Base-by-base conservation (phyloP, 1,140 invertebrate genomes). In the Maconellicoccus hirsutus region DNA sequence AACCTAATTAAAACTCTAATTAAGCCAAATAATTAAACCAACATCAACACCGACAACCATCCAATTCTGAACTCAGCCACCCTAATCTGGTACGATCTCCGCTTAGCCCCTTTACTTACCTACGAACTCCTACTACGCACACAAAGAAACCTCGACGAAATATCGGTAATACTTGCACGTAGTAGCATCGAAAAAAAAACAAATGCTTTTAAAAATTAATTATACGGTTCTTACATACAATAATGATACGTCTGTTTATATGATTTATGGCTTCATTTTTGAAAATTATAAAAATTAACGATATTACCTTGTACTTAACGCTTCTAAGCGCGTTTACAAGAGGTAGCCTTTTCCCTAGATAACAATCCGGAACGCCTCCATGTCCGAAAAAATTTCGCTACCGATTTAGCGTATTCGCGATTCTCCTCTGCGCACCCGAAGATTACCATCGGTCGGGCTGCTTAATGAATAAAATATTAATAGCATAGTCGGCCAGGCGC, bases 221-320 rank as follows among this genome's bases (percentile, higher is more conserved):
- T 52, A 52, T 52, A 52, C 42, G 42, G 6, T 52, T 52, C 42
- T 52, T 52, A 52, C 42, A 52, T 52, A 3, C 42, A 52, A 14
- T 52, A 52, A 52, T 52, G 42, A 52, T 52, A 52, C 42, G 42
- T 52, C n/a, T 52, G 42, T 52, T 52, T 52, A 16, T 52, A 52
- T 52, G 42, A 52, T 52, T 52, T 52, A 52, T 52, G 42, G 42
- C 42, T 52, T 52, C 42, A 52, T 52, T 52, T 52, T 52, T 52
- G 42, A 52, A 52, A 52, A 19, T 16, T 16, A 52, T 52, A 16
- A 52, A 52, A 52, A 52, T 52, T 52, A 52, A 52, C n/a, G 42
- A 52, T 52, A 52, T 52, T 52, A 52, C 42, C 42, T 52, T 52
- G 42, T 52, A 52, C 42, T 52, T 52, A 52, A 52, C 42, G 42